Evolutionary conservation across 1,140 invertebrate genomes (phyloP).

Genomic region (Aphidius ervi): DNA sequence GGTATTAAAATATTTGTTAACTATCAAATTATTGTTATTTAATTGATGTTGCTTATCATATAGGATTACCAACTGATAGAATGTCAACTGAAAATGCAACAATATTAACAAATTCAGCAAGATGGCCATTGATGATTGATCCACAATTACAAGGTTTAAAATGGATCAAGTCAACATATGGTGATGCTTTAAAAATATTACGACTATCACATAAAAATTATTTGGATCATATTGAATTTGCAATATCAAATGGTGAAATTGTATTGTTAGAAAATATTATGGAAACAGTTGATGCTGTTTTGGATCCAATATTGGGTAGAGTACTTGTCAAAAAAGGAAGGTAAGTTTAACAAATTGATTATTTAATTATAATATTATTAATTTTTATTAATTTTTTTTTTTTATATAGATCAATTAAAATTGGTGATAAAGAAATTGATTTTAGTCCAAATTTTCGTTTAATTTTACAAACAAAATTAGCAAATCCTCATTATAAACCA

Average conservation of each 20-base stretch:
- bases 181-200: slow-evolving; percentile 67
- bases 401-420: slow-evolving; percentile 62
- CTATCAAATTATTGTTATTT: neutral
- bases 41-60: neutral
- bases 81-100: slow-evolving; percentile 95
- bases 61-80: slow-evolving; percentile 72
- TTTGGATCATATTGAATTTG: slow-evolving; percentile 78
- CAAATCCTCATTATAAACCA: slow-evolving; percentile 93
- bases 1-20: slow-evolving; percentile 38
- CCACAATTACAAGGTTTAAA: slow-evolving; percentile 91
- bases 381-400: neutral
- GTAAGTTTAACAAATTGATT: slow-evolving; percentile 47
- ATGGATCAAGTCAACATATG: slow-evolving; percentile 88
- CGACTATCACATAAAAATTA: slow-evolving; percentile 78
- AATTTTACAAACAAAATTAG: slow-evolving; percentile 89
- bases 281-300: slow-evolving; percentile 83
- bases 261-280: slow-evolving; percentile 87
- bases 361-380: neutral
- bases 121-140: slow-evolving; percentile 95
- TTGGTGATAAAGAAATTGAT: slow-evolving; percentile 90
- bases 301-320: slow-evolving; percentile 84
- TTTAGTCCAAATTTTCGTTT: slow-evolving; percentile 80
- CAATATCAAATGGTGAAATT: slow-evolving; percentile 68
- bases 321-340: slow-evolving; percentile 81
- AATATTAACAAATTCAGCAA: slow-evolving; percentile 81